These are phyloP conservation scores for Apis florea DNA, from an alignment of 1,140 invertebrate genomes.

Conservation along the genomic window DNA sequence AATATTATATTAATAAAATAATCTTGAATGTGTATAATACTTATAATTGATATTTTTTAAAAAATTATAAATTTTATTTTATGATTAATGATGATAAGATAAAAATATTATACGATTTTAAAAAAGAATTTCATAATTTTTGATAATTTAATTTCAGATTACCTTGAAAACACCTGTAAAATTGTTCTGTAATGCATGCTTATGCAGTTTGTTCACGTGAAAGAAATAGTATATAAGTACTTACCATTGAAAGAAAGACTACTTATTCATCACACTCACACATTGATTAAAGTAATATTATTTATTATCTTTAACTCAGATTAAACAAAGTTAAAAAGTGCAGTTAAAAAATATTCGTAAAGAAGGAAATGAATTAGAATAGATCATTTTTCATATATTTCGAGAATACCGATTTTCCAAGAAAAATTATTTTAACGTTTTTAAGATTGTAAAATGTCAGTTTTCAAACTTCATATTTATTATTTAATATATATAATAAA, in stretches of 20 bases:
- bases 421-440: not conserved
- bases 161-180: slow-evolving; percentile 21
- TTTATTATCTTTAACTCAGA: not conserved
- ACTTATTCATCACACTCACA: not conserved
- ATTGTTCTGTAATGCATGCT: not conserved
- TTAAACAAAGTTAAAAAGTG: not conserved
- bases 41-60: not conserved
- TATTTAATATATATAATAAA: too few species aligned
- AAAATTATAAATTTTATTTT: not conserved
- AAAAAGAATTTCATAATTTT: not conserved
- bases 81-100: not conserved
- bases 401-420: too few species aligned
- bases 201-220: not conserved
- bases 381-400: too few species aligned
- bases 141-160: slow-evolving; percentile 11
- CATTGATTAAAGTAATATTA: not conserved
- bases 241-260: not conserved
- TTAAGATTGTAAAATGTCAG: not conserved
- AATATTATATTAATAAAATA: not conserved
- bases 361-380: too few species aligned
- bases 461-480: too few species aligned
- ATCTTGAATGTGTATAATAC: not conserved
- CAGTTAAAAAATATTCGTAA: not conserved
- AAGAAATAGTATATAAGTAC: too few species aligned
- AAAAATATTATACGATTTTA: not conserved